Conservation (phyloP, 2,888 invertebrate species). For the Pachymerium ferrugineum region DNA sequence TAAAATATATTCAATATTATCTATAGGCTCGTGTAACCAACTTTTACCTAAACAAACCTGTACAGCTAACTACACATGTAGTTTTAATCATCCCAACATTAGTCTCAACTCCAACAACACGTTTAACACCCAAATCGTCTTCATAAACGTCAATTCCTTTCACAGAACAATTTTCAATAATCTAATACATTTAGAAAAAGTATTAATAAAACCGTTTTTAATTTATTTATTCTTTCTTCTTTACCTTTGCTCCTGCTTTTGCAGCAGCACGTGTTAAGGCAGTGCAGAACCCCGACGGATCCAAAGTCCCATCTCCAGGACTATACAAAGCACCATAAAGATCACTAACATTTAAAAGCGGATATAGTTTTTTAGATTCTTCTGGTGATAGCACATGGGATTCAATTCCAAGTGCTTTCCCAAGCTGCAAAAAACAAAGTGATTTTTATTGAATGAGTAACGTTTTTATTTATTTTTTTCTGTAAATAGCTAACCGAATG, state of each 20-base stretch:
- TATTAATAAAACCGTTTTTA: not conserved
- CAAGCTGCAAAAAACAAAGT: slow-evolving; percentile 49
- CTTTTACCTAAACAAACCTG: slow-evolving; percentile 45
- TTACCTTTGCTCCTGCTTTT: slow-evolving; percentile 64
- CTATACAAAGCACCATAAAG: slow-evolving; percentile 72
- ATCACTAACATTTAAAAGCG: slow-evolving; percentile 66
- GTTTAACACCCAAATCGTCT: slow-evolving; percentile 58
- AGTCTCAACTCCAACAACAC: slow-evolving; percentile 71
- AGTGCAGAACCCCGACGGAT: slow-evolving; percentile 72
- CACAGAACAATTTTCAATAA: slow-evolving; percentile 70
- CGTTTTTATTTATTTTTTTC: not conserved
- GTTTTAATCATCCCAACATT: slow-evolving; percentile 68
- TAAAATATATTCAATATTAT: not conserved
- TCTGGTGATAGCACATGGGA: slow-evolving; percentile 64
- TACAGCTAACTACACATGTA: slow-evolving; percentile 69
- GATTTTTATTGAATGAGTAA: not conserved
- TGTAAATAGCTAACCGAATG: slow-evolving; percentile 53
- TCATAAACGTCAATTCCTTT: slow-evolving; percentile 63
- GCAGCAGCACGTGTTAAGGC: slow-evolving; percentile 69
- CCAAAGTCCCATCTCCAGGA: slow-evolving; percentile 75
- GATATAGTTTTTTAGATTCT: slow-evolving; percentile 70
- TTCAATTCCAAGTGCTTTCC: slow-evolving; percentile 70
- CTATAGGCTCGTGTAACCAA: not conserved
- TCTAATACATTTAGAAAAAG: slow-evolving; percentile 47
- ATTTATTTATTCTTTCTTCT: slow-evolving; percentile 35